phyloP scores from a whole-genome alignment of 2,888 invertebrate species.

The Diarsia mendica region DNA sequence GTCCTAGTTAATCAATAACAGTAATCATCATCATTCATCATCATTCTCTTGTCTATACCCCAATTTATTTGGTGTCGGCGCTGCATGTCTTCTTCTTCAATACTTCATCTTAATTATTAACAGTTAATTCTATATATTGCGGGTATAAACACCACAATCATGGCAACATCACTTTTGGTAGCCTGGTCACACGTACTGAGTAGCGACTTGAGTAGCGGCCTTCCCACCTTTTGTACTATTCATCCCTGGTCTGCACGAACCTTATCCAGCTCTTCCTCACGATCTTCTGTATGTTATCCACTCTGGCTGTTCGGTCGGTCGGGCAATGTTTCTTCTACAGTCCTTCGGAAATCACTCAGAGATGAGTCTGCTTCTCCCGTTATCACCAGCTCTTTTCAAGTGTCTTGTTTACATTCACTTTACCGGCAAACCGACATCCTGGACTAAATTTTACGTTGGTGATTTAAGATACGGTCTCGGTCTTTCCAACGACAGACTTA shows the following conservation, averaged over 20 bases:
- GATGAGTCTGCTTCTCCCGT: background rate
- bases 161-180: background rate
- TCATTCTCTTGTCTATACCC: too few relatives aligned
- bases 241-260: background rate
- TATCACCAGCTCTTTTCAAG: background rate
- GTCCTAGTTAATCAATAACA: background rate
- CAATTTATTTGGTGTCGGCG: too few relatives aligned
- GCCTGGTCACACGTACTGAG: too few relatives aligned
- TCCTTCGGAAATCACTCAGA: background rate
- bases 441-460: background rate
- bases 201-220: too few relatives aligned
- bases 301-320: background rate
- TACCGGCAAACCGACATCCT: background rate
- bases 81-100: too few relatives aligned
- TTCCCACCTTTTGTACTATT: background rate
- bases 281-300: background rate
- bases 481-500: background rate
- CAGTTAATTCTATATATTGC: background rate
- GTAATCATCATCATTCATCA: too few relatives aligned
- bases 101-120: background rate
- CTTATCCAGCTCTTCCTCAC: background rate
- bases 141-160: background rate
- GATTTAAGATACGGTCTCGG: background rate
- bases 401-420: background rate
- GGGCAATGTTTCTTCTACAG: background rate